Evolutionary conservation across 2,113 vertebrate genomes (phyloP), one percentile per base, ranked within the genome.

Genomic region (Pyrgilauda ruficollis): DNA sequence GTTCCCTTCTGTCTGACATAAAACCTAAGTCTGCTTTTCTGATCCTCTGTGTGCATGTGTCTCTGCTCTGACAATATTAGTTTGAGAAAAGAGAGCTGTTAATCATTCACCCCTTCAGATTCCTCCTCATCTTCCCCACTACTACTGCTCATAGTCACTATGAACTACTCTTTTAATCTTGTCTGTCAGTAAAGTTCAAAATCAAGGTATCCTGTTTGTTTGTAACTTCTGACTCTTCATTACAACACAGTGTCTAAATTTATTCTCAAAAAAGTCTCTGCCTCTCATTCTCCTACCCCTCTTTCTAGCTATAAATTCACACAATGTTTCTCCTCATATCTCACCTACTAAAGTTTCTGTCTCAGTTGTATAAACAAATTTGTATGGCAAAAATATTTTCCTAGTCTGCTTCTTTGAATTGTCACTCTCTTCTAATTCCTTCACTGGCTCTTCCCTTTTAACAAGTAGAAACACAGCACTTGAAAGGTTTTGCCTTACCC

Each of bases 341-440:
- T 84, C 62, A 70, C 37, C 37, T 75, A 44, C 47, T 49, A 75
- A 70, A 94, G 66, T 49, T 80, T 89, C 59, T 76, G 53, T 64
- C 70, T 77, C 24, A 46, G 37, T 27, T 52, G 64, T 83, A 86
- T 66, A 91, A 89, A 94, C 58, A 84, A 91, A 91, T 62, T 67
- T 55, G 62, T 44, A 84, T 35, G 49, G 47, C 84, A 96, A 95
- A 93, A 92, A 91, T 91, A 94, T 91, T 95, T 93, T 97, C 62
- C 53, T 43, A 64, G 35, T 44, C 47, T 86, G 27, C 39, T 66
- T 72, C 88, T 97, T 93, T 95, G 86, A 96, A 84, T 86, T 93
- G 84, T 79, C 89, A 84, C 27, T 81, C 58, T 53, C 43, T 82
- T 77, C 74, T 56, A 72, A 90, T 73, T 61, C 49, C 44, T 84